These are phyloP conservation scores for Hemibagrus guttatus DNA, from an alignment of 2,797 vertebrate genomes.

Conservation along the genomic window DNA sequence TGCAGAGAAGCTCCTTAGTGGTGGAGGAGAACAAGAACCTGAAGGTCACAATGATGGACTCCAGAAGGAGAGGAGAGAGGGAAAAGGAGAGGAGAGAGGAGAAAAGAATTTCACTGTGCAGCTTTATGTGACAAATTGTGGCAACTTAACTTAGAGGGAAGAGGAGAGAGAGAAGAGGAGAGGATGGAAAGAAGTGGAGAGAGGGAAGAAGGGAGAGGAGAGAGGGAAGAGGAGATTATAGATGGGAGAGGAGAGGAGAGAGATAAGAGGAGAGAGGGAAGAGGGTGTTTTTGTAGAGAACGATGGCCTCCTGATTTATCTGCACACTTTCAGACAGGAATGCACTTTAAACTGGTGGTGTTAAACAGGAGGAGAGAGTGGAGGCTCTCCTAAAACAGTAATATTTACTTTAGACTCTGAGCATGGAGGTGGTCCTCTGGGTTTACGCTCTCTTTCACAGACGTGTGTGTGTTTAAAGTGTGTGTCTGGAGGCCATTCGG, in stretches of 20 bases:
- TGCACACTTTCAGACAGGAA: conserved; percentile 78
- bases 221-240: no score
- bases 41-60: background rate
- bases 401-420: conserved; percentile 76
- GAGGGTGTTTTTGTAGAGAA: background rate
- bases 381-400: conserved; percentile 75
- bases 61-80: background rate
- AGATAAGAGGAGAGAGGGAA: background rate
- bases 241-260: no score
- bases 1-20: background rate
- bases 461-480: conserved; percentile 55
- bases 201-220: no score
- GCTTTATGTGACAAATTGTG: no score
- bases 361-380: conserved; percentile 57
- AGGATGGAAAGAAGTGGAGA: no score
- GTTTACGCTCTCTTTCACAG: conserved; percentile 58
- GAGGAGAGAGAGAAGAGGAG: no score
- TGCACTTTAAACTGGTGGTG: conserved; percentile 75
- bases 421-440: conserved; percentile 72
- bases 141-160: no score
- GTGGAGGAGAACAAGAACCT: background rate
- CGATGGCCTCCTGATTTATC: conserved; percentile 66
- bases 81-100: no score
- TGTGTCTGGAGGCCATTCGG: background rate
- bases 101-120: no score